Conservation (phyloP, 2,113 vertebrate species). For the Ginglymostoma cirratum region DNA sequence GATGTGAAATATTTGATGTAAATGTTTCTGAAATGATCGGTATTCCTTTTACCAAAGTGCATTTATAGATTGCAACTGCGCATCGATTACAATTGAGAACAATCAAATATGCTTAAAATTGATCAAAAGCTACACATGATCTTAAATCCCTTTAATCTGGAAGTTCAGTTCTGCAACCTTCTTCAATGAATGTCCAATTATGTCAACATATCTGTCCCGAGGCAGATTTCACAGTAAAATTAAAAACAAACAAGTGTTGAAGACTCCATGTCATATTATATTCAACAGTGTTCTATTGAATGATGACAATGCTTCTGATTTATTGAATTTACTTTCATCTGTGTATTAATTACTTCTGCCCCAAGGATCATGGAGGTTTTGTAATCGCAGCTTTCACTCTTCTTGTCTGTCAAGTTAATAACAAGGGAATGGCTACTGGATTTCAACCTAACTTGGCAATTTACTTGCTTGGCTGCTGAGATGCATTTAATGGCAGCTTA, state of each 20-base stretch:
- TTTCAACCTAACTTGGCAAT: background rate
- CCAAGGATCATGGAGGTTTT: background rate
- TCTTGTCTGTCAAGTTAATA: background rate
- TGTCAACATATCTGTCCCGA: background rate
- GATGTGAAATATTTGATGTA: background rate
- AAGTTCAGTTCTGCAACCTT: background rate
- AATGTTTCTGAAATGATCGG: background rate
- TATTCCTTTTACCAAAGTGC: background rate
- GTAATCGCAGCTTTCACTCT: background rate
- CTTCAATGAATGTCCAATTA: background rate
- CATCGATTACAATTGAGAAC: background rate
- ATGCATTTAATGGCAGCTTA: background rate
- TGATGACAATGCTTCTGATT: constrained; percentile 24
- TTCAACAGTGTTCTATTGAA: background rate
- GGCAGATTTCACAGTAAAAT: background rate
- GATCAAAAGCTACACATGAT: background rate
- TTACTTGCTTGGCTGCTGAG: background rate
- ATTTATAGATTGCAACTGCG: background rate
- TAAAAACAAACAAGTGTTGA: background rate
- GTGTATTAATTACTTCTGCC: background rate
- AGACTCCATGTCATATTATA: background rate
- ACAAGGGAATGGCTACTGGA: background rate
- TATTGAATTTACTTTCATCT: background rate
- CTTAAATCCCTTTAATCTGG: background rate
- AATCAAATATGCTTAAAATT: background rate